A percentile compares a stretch with the other conserved stretches of the same genome.
Evolutionary conservation across 1,140 invertebrate species (phyloP).

Genomic region (Dryas iulia): DNA sequence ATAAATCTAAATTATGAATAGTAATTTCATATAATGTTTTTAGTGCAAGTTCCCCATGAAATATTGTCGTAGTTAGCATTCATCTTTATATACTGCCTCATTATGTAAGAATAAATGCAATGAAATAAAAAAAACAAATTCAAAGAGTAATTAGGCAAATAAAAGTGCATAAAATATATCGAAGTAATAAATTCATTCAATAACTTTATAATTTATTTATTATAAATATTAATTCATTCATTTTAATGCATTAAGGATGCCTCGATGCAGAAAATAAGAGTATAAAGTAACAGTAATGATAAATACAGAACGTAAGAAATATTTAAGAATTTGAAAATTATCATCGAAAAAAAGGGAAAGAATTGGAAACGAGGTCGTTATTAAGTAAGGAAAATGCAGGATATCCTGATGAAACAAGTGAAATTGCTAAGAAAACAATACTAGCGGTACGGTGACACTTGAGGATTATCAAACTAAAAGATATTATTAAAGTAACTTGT

Average conservation of each 20-base stretch:
- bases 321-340: slow-evolving; percentile 28
- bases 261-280: slow-evolving; percentile 30
- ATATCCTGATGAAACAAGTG: slow-evolving; percentile 51
- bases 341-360: slow-evolving; percentile 50
- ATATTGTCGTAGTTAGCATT: slow-evolving; percentile 58
- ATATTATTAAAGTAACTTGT: slow-evolving; percentile 45
- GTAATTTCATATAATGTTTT: slow-evolving; percentile 59
- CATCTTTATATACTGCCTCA: slow-evolving; percentile 63
- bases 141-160: slow-evolving; percentile 58
- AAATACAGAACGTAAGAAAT: slow-evolving; percentile 26
- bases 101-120: slow-evolving; percentile 61
- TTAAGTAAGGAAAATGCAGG: slow-evolving; percentile 47
- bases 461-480: slow-evolving; percentile 33
- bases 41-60: slow-evolving; percentile 66
- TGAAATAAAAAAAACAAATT: slow-evolving; percentile 48
- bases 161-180: slow-evolving; percentile 54
- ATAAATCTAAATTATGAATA: slow-evolving; percentile 59
- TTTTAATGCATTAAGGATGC: slow-evolving; percentile 41
- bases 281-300: slow-evolving; percentile 31
- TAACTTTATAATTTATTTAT: slow-evolving; percentile 41
- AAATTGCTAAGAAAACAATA: slow-evolving; percentile 34
- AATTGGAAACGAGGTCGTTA: slow-evolving; percentile 57
- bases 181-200: slow-evolving; percentile 50
- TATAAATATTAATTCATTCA: slow-evolving; percentile 50
- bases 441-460: slow-evolving; percentile 15